These are phyloP conservation scores for Trissolcus japonicus DNA, from an alignment of 2,888 invertebrate species.

Conservation along the genomic window DNA sequence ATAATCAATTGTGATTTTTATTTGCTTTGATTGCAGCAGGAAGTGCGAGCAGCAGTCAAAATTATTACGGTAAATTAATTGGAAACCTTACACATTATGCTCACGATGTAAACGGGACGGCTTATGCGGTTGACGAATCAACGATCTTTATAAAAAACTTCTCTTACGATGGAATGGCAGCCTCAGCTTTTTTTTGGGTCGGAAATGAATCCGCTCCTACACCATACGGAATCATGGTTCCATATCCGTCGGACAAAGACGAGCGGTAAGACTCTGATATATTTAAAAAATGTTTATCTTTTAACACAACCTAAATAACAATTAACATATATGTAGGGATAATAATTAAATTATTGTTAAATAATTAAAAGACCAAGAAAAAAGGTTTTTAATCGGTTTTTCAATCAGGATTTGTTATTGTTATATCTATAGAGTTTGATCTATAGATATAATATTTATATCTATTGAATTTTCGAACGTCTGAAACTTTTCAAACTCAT, in stretches of 20 bases:
- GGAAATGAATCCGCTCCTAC: slow-evolving; percentile 88
- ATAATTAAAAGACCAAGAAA: too few species aligned
- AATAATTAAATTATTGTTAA: too few species aligned
- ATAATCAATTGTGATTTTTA: slow-evolving; percentile 3
- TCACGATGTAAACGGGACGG: slow-evolving; percentile 88
- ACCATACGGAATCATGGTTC: slow-evolving; percentile 89
- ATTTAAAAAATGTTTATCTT: slow-evolving; percentile 38
- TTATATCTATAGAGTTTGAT: too few species aligned
- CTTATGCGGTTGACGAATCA: slow-evolving; percentile 91
- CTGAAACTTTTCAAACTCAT: too few species aligned
- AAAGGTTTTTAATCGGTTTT: too few species aligned
- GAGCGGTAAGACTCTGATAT: slow-evolving; percentile 78
- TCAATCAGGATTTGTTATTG: too few species aligned
- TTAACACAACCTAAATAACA: not conserved
- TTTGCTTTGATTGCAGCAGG: slow-evolving; percentile 58
- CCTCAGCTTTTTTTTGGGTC: slow-evolving; percentile 94
- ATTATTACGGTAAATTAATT: slow-evolving; percentile 86
- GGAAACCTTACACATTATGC: slow-evolving; percentile 84
- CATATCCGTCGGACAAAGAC: slow-evolving; percentile 85
- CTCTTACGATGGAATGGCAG: slow-evolving; percentile 91
- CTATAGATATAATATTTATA: too few species aligned
- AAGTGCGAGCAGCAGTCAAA: slow-evolving; percentile 61
- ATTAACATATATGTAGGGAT: too few species aligned
- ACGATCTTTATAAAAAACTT: slow-evolving; percentile 92
- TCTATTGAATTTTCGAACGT: too few species aligned